Base-by-base conservation (phyloP, 37 sponge, comb jelly and placozoan species). In the Amphimedon queenslandica region DNA sequence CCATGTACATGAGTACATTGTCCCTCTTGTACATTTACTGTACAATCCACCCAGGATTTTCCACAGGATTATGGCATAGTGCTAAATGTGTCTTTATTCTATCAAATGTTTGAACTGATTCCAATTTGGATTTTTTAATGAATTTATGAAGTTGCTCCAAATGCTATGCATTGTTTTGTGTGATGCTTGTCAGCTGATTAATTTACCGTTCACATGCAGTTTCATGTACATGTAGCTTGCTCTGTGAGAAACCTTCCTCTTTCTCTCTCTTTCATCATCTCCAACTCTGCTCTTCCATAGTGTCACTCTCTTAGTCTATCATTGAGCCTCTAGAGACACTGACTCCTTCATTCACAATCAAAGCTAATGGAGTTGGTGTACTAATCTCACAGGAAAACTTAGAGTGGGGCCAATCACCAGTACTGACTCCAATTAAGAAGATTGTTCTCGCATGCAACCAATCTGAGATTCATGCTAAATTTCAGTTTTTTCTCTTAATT, bases 391-490 rank as follows among this genome's bases (percentile, higher is more conserved):
- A 95, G 0, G 42, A 71, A 0, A 32, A 66, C 4, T 64, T 98
- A 30, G 65, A 88, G 72, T 98, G 87, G 82, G 90, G 93, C 0
- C 64, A 42, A 33, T 75, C 73, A 31, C 84, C 84, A 38, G 99
- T 98, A 10, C 77, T 98, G 56, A 80, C 86, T 37, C 60, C 75
- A 21, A 63, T 78, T 31, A 69, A 76, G 38, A 91, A 85, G 77
- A 88, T 69, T 11, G 53, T 98, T 8, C 37, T 55, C 18, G 64
- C 94, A 42, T 66, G 73, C 57, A 98, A 98, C 61, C 84, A 98
- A 73, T 84, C 92, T n/a, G 70, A 80, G 33, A 98, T 98, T 56
- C 82, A 89, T 33, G 99, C 99, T 57, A 72, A 90, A 29, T 91
- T 91, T 75, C 80, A 84, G 66, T 88, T 89, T 72, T 58, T 63